Percentiles rank a stretch among this genome's conserved stretches.
Conservation (phyloP, 2,113 vertebrate species). For the Paradisaea rubra region DNA sequence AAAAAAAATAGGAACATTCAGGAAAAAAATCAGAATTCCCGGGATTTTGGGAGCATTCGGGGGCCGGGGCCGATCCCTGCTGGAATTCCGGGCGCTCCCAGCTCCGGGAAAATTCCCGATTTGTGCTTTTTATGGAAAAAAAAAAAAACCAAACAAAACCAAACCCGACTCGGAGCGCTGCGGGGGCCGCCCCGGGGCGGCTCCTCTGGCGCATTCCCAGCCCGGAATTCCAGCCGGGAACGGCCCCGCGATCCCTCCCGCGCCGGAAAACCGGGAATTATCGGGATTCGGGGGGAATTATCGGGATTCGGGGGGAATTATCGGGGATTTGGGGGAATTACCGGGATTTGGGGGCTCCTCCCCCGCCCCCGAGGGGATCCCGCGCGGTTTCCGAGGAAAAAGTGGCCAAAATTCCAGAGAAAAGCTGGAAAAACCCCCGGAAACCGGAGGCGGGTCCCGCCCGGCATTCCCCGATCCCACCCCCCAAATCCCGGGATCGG, state of each 20-base stretch:
- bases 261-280: neutral
- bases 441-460: neutral
- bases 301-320: neutral
- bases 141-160: no score
- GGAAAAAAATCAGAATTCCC: neutral
- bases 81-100: neutral
- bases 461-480: neutral
- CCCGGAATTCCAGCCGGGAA: neutral
- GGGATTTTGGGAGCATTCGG: neutral
- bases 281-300: neutral
- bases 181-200: no score
- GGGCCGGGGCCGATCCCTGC: neutral
- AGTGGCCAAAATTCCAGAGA: neutral
- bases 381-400: neutral
- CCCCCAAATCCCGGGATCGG: neutral
- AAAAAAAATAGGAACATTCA: neutral
- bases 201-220: no score
- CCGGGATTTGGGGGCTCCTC: neutral
- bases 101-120: neutral
- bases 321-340: neutral
- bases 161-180: no score
- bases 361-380: neutral
- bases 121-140: neutral
- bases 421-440: neutral
- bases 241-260: no score